Conservation (phyloP, 2,888 invertebrate genomes). For the Macrophya annulata region DNA sequence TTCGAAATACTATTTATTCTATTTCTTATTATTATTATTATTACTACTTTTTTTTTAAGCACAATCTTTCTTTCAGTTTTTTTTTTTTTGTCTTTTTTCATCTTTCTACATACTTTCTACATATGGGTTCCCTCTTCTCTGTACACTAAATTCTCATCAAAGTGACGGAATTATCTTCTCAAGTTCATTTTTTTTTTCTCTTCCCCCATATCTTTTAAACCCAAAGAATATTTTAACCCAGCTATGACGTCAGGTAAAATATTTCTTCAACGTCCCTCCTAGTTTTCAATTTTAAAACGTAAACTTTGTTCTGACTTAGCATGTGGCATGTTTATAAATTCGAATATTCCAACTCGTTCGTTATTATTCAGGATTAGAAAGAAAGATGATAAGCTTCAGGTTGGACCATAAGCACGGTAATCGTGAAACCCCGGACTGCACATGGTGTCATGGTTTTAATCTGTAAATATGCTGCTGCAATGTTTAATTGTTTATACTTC, state of each 20-base stretch:
- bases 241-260: not conserved
- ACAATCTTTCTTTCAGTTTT: not conserved
- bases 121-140: not conserved
- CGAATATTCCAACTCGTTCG: not conserved
- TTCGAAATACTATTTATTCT: not conserved
- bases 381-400: not conserved
- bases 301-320: not conserved
- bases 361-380: constrained; percentile 3
- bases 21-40: no score
- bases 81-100: not conserved
- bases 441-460: constrained; percentile 8
- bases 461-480: constrained; percentile 22
- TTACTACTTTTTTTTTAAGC: no score
- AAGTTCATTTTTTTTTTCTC: not conserved
- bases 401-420: constrained; percentile 3
- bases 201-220: not conserved
- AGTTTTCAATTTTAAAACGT: not conserved
- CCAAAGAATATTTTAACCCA: not conserved
- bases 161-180: not conserved
- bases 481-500: constrained; percentile 11
- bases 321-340: not conserved
- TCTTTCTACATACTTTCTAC: not conserved
- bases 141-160: not conserved
- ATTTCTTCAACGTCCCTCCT: constrained; percentile 5
- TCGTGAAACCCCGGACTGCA: not conserved